Conservation (phyloP, 2,888 invertebrate genomes). For the Trachelus tabidus region DNA sequence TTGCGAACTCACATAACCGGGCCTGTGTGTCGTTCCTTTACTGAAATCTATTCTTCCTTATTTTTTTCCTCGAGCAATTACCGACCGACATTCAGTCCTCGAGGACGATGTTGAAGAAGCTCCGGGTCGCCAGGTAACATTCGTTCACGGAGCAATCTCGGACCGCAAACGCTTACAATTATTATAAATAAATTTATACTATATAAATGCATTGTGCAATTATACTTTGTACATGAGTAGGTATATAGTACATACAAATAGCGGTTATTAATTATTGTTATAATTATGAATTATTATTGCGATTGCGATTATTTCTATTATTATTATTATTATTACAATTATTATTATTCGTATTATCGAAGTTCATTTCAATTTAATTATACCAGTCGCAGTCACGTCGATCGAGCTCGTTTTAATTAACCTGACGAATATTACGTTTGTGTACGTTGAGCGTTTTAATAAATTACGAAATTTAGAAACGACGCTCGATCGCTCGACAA, state of each 20-base stretch:
- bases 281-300: slow-evolving; percentile 24
- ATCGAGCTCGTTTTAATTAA: background rate
- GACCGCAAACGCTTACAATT: slow-evolving; percentile 39
- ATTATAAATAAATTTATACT: slow-evolving; percentile 22
- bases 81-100: background rate
- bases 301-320: slow-evolving; percentile 20
- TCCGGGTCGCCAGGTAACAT: slow-evolving; percentile 41
- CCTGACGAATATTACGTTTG: background rate
- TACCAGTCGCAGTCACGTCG: background rate
- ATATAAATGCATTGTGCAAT: slow-evolving; percentile 50
- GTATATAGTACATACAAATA: slow-evolving; percentile 13
- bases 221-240: slow-evolving; percentile 52
- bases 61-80: slow-evolving; percentile 19
- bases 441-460: background rate
- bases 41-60: background rate
- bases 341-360: slow-evolving; percentile 1
- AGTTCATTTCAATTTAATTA: background rate
- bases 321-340: background rate
- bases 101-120: background rate
- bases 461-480: background rate
- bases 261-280: slow-evolving; percentile 18
- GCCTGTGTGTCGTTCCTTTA: too few species aligned
- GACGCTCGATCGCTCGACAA: background rate
- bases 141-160: slow-evolving; percentile 38
- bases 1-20: too few species aligned